A percentile compares a stretch with the other conserved stretches of the same genome.
Conservation (phyloP, 2,113 vertebrate genomes). For the Strix aluco region DNA sequence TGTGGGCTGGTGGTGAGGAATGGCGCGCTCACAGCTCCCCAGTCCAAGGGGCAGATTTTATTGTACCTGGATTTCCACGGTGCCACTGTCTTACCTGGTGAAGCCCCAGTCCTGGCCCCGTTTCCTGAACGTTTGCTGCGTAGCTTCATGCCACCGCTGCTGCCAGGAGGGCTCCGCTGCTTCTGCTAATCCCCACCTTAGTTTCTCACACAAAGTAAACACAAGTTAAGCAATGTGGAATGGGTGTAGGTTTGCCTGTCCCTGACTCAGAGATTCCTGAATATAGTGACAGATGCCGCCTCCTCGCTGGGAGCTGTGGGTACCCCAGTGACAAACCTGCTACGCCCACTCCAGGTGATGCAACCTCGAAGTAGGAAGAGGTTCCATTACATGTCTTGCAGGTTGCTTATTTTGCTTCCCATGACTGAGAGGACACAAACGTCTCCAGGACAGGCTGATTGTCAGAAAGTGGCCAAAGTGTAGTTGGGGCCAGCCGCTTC, state of each 20-base stretch:
- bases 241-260: constrained; percentile 60
- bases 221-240: constrained; percentile 50
- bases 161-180: background rate
- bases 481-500: background rate
- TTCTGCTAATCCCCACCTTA: constrained; percentile 42
- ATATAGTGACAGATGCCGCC: background rate
- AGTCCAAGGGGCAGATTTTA: background rate
- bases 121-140: background rate
- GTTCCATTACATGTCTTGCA: background rate
- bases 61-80: rapidly evolving
- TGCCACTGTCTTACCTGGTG: rapidly evolving
- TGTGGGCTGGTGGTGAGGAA: rapidly evolving
- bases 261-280: constrained; percentile 73
- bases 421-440: background rate
- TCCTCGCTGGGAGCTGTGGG: background rate
- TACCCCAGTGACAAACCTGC: constrained; percentile 11
- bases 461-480: background rate
- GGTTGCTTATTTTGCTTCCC: background rate
- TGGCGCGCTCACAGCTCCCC: rapidly evolving
- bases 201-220: constrained; percentile 62
- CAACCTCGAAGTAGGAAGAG: background rate
- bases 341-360: constrained; percentile 2
- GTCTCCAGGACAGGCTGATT: background rate
- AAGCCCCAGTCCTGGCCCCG: background rate
- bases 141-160: background rate